Conservation (phyloP, 2,797 vertebrate genomes). For the Corythornis leucogaster region DNA sequence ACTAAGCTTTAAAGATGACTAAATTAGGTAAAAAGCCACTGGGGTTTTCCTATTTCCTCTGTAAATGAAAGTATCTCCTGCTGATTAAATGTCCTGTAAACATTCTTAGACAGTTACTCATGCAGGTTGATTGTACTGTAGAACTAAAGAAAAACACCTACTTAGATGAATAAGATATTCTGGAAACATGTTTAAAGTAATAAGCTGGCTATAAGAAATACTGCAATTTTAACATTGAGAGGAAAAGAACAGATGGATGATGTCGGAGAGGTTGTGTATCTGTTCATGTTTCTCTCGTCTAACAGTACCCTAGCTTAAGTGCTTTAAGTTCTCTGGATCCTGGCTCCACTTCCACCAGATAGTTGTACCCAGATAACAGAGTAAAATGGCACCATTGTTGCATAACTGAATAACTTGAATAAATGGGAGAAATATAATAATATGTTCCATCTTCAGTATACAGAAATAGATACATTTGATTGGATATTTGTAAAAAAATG, state of each 20-base stretch:
- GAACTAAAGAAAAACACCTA: not conserved
- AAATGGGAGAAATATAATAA: not conserved
- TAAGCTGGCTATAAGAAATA: not conserved
- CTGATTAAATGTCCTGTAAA: conserved; percentile 35
- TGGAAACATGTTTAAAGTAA: not conserved
- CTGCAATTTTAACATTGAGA: not conserved
- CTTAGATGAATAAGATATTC: not conserved
- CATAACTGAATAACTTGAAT: not conserved
- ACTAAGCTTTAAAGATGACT: not conserved
- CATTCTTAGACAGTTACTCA: conserved; percentile 50
- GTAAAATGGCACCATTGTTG: not conserved
- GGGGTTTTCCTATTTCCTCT: conserved; percentile 31
- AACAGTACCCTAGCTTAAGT: not conserved
- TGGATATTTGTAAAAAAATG: not conserved
- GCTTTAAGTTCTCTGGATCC: not conserved
- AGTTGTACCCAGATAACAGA: not conserved
- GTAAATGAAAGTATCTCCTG: conserved; percentile 26
- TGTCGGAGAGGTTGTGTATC: not conserved
- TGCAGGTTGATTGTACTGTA: conserved; percentile 6
- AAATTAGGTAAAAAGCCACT: conserved; percentile 23
- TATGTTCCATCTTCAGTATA: not conserved
- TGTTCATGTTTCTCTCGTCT: not conserved
- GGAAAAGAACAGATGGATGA: not conserved
- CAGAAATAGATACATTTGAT: not conserved
- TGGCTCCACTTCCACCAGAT: not conserved